Evolutionary conservation across 2,888 invertebrate species (phyloP).

Genomic region (Drosophila pegasa): DNA sequence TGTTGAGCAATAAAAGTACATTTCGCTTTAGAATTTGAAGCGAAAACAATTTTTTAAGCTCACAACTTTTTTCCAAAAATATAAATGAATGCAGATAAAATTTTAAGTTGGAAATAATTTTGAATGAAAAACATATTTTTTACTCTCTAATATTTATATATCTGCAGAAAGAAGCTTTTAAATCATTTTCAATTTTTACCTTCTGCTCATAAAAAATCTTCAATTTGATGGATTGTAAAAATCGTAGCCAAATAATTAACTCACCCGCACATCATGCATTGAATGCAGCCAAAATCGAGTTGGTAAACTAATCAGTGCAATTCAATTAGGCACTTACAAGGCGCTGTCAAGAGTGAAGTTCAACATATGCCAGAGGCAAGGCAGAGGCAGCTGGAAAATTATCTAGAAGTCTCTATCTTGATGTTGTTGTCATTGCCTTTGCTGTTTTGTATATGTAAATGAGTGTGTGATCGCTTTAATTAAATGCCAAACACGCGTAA

Average conservation of each 20-base stretch:
- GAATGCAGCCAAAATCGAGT: slow-evolving; percentile 36
- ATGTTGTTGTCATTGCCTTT: slow-evolving; percentile 31
- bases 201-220: too few relatives aligned
- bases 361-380: slow-evolving; percentile 53
- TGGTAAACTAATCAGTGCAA: slow-evolving; percentile 51
- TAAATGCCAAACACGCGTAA: slow-evolving; percentile 65
- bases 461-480: slow-evolving; percentile 70
- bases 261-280: slow-evolving; percentile 32
- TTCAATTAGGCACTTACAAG: slow-evolving; percentile 60
- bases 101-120: too few relatives aligned
- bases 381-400: slow-evolving; percentile 36
- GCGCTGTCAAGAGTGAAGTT: slow-evolving; percentile 12
- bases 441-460: slow-evolving; percentile 61
- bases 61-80: too few relatives aligned
- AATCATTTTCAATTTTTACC: too few relatives aligned
- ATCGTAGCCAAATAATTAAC: slow-evolving; percentile 1
- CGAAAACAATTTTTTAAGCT: too few relatives aligned
- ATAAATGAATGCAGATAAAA: too few relatives aligned
- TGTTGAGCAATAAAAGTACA: too few relatives aligned
- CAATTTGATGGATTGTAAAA: not conserved
- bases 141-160: too few relatives aligned
- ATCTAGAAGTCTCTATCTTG: slow-evolving; percentile 32
- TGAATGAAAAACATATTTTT: too few relatives aligned
- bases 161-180: too few relatives aligned
- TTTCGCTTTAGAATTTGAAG: too few relatives aligned